Evolutionary conservation across 2,113 vertebrate genomes (phyloP).

Genomic region (Scomber scombrus): DNA sequence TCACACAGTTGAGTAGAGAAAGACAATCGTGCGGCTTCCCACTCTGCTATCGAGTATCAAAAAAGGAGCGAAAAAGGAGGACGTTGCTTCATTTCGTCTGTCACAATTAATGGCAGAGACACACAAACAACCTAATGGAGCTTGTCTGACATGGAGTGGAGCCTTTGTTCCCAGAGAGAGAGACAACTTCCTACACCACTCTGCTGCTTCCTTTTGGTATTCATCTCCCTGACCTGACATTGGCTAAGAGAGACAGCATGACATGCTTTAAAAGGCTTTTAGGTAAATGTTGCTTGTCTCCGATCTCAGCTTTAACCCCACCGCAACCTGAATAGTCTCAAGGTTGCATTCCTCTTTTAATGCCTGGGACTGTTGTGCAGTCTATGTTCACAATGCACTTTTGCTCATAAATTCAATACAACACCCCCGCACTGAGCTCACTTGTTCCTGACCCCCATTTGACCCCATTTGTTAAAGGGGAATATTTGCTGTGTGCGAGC

Average conservation of each 20-base stretch:
- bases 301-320: slow-evolving; percentile 28
- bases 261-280: slow-evolving; percentile 39
- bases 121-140: slow-evolving; percentile 25
- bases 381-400: slow-evolving; percentile 25
- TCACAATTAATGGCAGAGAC: slow-evolving; percentile 8
- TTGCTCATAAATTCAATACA: slow-evolving; percentile 53
- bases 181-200: slow-evolving; percentile 37
- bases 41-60: neutral
- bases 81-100: neutral
- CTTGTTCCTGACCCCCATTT: slow-evolving; percentile 60
- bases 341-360: slow-evolving; percentile 39
- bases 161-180: slow-evolving; percentile 28
- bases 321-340: slow-evolving; percentile 30
- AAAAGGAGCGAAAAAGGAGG: neutral
- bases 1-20: too few species aligned
- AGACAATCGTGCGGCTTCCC: neutral
- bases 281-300: slow-evolving; percentile 45
- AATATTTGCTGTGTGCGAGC: slow-evolving; percentile 46
- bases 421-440: slow-evolving; percentile 37
- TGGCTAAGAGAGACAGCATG: slow-evolving; percentile 19
- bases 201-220: slow-evolving; percentile 3
- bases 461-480: slow-evolving; percentile 50
- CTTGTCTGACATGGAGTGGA: slow-evolving; percentile 16
- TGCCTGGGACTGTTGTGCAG: slow-evolving; percentile 15
- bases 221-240: slow-evolving; percentile 16